Evolutionary conservation across 1,140 invertebrate species (phyloP).

Genomic region (Apis florea): DNA sequence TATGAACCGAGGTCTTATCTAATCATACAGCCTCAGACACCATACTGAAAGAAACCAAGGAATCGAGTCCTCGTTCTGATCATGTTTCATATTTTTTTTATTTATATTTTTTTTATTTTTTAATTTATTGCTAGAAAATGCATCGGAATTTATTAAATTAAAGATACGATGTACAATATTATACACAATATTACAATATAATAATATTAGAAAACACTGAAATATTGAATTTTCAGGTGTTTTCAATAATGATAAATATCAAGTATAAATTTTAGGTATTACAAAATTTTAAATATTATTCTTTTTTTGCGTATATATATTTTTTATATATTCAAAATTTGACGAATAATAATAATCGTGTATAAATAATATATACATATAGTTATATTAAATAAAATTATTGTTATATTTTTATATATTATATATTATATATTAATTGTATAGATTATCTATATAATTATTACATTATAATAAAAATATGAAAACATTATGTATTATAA

Average conservation of each 20-base stretch:
- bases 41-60: conserved; percentile 63
- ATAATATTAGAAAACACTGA: too few species aligned
- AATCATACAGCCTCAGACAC: conserved; percentile 74
- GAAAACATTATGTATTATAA: background rate
- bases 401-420: too few species aligned
- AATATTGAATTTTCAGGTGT: too few species aligned
- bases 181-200: background rate
- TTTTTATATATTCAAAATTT: background rate
- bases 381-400: too few species aligned
- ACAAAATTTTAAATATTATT: background rate
- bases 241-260: background rate
- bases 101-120: background rate
- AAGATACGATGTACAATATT: background rate
- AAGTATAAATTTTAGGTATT: background rate
- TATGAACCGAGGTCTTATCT: conserved; percentile 79
- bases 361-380: too few species aligned
- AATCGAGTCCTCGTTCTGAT: conserved; percentile 44
- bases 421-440: too few species aligned
- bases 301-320: background rate
- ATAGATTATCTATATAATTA: background rate
- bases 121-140: background rate
- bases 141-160: background rate
- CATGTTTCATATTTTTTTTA: conserved; percentile 10
- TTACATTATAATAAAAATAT: background rate
- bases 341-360: too few species aligned